Conservation (phyloP, 2,797 vertebrate species). For the Arctocebus calabarensis region DNA sequence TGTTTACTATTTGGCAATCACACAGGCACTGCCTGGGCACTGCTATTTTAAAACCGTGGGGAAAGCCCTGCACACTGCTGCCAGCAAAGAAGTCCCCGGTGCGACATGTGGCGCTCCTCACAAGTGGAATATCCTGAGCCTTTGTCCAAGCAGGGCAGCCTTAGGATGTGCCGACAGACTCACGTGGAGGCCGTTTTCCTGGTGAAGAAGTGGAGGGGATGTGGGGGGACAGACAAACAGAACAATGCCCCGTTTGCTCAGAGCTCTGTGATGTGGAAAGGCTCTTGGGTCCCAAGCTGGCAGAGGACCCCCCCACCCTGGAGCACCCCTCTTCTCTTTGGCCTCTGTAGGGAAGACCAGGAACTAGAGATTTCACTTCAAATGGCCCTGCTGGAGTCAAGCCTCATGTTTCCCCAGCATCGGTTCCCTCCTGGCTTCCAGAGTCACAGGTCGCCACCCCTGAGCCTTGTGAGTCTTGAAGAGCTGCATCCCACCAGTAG, state of each 20-base stretch:
- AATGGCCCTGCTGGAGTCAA: background rate
- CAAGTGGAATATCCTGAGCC: slow-evolving; percentile 78
- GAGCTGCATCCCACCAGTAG: background rate
- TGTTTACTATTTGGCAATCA: slow-evolving; percentile 3
- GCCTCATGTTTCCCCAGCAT: background rate
- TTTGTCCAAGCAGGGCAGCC: background rate
- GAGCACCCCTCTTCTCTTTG: background rate
- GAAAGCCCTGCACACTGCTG: slow-evolving; percentile 43
- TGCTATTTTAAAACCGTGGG: slow-evolving; percentile 83
- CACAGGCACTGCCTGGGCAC: slow-evolving; percentile 60
- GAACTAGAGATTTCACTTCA: background rate
- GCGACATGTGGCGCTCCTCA: slow-evolving; percentile 64
- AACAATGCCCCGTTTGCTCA: accelerated
- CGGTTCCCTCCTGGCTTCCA: no score
- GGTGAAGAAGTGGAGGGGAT: background rate
- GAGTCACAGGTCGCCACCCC: no score
- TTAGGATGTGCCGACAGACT: slow-evolving; percentile 47
- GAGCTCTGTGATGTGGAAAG: background rate
- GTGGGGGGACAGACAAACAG: background rate
- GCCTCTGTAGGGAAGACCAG: background rate
- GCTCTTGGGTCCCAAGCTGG: background rate
- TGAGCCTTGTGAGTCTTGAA: background rate
- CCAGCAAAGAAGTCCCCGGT: slow-evolving; percentile 80
- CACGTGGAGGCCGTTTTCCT: slow-evolving; percentile 43
- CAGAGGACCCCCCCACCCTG: background rate